Percentiles rank a stretch among this genome's conserved stretches.
phyloP scores from a whole-genome alignment of 2,888 invertebrate genomes.

The Timema cristinae region DNA sequence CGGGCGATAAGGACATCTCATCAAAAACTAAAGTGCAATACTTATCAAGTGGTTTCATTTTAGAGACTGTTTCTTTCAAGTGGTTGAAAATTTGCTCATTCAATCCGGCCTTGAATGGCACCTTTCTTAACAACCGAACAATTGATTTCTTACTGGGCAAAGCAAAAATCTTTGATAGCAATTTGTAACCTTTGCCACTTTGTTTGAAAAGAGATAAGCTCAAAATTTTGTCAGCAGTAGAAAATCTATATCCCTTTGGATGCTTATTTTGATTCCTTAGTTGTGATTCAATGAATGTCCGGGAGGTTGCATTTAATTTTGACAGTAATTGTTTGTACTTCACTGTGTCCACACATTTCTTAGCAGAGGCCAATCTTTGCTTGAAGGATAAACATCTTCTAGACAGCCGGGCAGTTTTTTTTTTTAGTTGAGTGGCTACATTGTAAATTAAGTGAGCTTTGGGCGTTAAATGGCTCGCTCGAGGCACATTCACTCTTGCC shows the following conservation, averaged over 20 bases:
- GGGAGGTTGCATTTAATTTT: not conserved
- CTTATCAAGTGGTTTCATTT: not conserved
- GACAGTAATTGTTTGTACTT: not conserved
- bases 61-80: not conserved
- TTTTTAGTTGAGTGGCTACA: no score
- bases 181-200: not conserved
- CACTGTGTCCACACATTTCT: not conserved
- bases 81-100: not conserved
- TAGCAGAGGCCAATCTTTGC: no score
- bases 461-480: no score
- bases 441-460: no score
- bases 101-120: not conserved
- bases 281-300: conserved; percentile 3
- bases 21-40: not conserved
- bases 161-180: not conserved
- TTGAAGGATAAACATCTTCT: no score
- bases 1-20: not conserved
- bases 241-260: not conserved
- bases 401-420: no score
- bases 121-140: not conserved
- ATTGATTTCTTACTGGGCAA: not conserved
- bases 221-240: not conserved
- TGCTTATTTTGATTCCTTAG: not conserved
- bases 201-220: not conserved
- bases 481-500: no score